Conservation (phyloP, 2,797 vertebrate species). For the Catharus ustulatus region DNA sequence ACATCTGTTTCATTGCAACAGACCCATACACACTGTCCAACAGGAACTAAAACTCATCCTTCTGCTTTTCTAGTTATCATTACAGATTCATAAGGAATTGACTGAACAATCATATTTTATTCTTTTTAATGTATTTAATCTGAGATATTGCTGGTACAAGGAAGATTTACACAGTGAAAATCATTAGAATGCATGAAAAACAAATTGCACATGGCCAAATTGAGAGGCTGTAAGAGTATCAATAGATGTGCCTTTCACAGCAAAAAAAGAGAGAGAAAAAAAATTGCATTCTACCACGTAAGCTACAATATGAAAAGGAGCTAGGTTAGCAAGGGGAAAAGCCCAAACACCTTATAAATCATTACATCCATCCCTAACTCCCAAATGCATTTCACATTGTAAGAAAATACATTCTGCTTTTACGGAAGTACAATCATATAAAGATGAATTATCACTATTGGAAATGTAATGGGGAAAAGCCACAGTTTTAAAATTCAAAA, state of each 20-base stretch:
- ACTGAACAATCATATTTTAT: background rate
- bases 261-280: background rate
- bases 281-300: background rate
- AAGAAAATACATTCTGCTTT: background rate
- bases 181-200: background rate
- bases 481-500: background rate
- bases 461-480: background rate
- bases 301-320: background rate
- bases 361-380: background rate
- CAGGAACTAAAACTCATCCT: background rate
- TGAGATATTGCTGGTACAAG: background rate
- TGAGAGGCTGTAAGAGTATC: background rate
- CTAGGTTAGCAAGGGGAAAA: background rate
- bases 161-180: background rate
- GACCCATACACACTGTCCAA: background rate
- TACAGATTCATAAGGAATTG: background rate
- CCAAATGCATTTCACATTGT: background rate
- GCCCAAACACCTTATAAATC: background rate
- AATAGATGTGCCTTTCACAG: background rate
- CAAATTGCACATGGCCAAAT: background rate
- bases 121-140: background rate
- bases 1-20: background rate
- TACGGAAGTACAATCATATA: background rate
- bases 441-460: background rate
- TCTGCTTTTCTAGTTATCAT: background rate